Evolutionary conservation across 2,888 invertebrate genomes (phyloP).

Genomic region (Trachelus tabidus): DNA sequence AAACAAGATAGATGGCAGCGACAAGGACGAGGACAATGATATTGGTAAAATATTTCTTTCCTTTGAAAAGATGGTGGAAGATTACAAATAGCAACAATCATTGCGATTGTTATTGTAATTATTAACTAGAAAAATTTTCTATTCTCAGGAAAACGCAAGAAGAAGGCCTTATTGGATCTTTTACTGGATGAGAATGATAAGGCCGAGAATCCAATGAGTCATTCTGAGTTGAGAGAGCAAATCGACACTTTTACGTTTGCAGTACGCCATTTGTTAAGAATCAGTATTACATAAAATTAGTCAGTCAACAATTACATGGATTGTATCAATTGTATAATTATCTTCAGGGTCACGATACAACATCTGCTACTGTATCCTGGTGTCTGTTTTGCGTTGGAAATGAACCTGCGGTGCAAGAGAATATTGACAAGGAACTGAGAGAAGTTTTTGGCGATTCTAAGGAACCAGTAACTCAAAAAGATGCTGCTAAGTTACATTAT

Average conservation of each 20-base stretch:
- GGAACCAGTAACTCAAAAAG: slow-evolving; percentile 48
- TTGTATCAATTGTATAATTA: slow-evolving; percentile 9
- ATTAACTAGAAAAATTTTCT: neutral
- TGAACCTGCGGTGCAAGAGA: slow-evolving; percentile 67
- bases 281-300: slow-evolving; percentile 24
- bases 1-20: neutral
- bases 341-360: slow-evolving; percentile 68
- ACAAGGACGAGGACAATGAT: slow-evolving; percentile 8
- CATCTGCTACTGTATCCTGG: slow-evolving; percentile 68
- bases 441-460: slow-evolving; percentile 58
- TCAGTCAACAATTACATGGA: neutral
- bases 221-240: slow-evolving; percentile 75
- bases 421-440: slow-evolving; percentile 66
- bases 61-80: neutral
- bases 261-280: slow-evolving; percentile 63
- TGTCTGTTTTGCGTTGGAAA: slow-evolving; percentile 67
- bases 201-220: slow-evolving; percentile 71
- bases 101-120: neutral
- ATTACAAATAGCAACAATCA: neutral
- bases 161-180: slow-evolving; percentile 77
- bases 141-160: slow-evolving; percentile 69
- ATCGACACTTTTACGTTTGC: slow-evolving; percentile 82
- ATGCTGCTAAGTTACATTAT: slow-evolving; percentile 61
- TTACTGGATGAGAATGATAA: slow-evolving; percentile 71
- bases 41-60: slow-evolving; percentile 17